phyloP scores from a whole-genome alignment of 2,797 vertebrate species.

The Adrianichthys oophorus region DNA sequence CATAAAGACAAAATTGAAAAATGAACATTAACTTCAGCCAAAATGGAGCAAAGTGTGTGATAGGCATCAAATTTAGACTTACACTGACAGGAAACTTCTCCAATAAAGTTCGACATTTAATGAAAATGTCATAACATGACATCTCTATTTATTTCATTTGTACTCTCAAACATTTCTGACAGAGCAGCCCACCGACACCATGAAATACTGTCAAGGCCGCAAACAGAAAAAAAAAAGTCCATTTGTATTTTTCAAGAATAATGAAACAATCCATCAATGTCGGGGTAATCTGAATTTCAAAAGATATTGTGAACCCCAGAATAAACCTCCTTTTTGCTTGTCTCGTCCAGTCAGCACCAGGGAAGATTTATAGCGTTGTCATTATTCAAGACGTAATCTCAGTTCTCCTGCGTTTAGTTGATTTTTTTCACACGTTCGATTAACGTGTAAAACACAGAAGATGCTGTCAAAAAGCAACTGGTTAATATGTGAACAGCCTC shows the following conservation, averaged over 20 bases:
- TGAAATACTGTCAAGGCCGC: conserved; percentile 51
- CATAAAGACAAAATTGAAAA: no score
- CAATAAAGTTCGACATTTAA: conserved; percentile 42
- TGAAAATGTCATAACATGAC: conserved; percentile 45
- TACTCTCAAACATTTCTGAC: conserved; percentile 36
- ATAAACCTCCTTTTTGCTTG: conserved; percentile 66
- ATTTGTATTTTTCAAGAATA: conserved; percentile 66
- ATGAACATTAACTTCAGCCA: no score
- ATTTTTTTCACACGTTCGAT: conserved; percentile 75
- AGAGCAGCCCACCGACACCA: conserved; percentile 51
- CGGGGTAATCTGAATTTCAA: conserved; percentile 72
- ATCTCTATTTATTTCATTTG: conserved; percentile 45
- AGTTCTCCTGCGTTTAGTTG: conserved; percentile 60
- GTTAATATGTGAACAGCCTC: conserved; percentile 55
- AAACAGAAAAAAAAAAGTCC: conserved; percentile 49
- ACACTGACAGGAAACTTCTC: conserved; percentile 13
- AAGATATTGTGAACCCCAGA: conserved; percentile 61
- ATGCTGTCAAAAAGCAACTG: conserved; percentile 57
- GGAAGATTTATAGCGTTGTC: conserved; percentile 73
- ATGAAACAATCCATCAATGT: conserved; percentile 77
- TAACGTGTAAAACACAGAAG: conserved; percentile 60
- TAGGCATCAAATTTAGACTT: no score
- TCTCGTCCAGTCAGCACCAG: conserved; percentile 61
- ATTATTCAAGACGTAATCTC: conserved; percentile 79
- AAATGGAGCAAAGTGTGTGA: no score